phyloP scores from a whole-genome alignment of 2,113 vertebrate genomes.

The Tetrax tetrax region DNA sequence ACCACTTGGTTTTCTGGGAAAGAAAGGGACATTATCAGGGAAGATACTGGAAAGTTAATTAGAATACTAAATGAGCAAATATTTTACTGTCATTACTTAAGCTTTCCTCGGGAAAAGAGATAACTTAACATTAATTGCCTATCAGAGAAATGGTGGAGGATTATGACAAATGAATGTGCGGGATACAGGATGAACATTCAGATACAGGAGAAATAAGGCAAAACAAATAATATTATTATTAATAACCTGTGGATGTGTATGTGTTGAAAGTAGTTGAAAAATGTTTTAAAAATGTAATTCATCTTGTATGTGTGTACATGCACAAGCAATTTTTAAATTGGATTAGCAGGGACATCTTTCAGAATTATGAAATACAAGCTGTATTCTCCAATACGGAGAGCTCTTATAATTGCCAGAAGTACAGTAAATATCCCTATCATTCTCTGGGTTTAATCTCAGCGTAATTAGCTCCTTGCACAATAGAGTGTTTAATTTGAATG shows the following conservation, averaged over 20 bases:
- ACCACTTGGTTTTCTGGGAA: conserved; percentile 36
- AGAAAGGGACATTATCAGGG: background rate
- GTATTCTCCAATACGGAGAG: conserved; percentile 56
- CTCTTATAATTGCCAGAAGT: conserved; percentile 70
- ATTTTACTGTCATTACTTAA: conserved; percentile 14
- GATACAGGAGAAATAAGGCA: background rate
- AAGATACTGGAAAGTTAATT: conserved; percentile 53
- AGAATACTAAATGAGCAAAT: conserved; percentile 51
- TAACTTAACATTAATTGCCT: conserved; percentile 47
- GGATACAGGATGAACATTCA: conserved; percentile 3
- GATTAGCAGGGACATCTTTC: conserved; percentile 55
- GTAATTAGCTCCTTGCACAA: conserved; percentile 81
- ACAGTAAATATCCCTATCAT: conserved; percentile 74
- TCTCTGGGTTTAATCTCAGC: conserved; percentile 77
- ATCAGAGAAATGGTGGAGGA: conserved; percentile 13
- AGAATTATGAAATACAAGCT: conserved; percentile 69
- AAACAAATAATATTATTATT: conserved; percentile 48
- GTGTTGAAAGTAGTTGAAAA: background rate
- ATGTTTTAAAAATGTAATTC: conserved; percentile 32
- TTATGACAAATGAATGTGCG: background rate
- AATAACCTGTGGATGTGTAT: background rate
- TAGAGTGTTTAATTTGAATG: conserved; percentile 81
- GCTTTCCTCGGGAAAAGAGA: conserved; percentile 4
- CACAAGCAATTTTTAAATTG: conserved; percentile 39
- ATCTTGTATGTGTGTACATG: conserved; percentile 17